Evolutionary conservation across 2,797 vertebrate genomes (phyloP), one percentile per base, ranked within the genome.

Genomic region (Anniella stebbinsi): DNA sequence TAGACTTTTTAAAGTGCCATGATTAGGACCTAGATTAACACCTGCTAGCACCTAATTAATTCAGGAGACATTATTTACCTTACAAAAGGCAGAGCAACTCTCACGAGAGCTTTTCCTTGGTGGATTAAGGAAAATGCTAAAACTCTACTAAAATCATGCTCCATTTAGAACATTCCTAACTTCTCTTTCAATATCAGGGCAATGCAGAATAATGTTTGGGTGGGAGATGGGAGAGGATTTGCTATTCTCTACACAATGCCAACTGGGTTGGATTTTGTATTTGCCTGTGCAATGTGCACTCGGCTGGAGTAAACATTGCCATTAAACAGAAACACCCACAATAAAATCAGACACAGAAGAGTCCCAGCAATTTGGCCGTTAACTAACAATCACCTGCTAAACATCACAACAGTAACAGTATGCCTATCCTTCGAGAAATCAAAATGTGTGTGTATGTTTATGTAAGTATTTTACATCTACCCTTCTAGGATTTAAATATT

Each of bases 241-340:
- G 15, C 28, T 87, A 45, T 76, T 67, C 63, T 69, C 66, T 69
- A n/a, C 25, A 45, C 8, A 73, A 30, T 41, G 51, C 11, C 69
- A 73, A 45, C 57, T 17, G n/a, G n/a, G 38, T 45, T 60, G 25
- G 57, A 38, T 76, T 41, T 1, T 73, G 57, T 15, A 18, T 84
- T 30, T 89, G 60, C 10, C 41, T 3, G 2, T 41, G 63, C 73
- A 77, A 67, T 1, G 21, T 66, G 38, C 33, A 23, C n/a, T 54
- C n/a, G 2, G 23, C 41, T 88, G 76, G 38, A 75, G 60, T 54
- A 67, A 84, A 66, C 41, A 84, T 21, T 51, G 13, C 3, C 23
- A 84, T 66, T 76, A 67, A 89, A 75, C 12, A 84, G 15, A 7
- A 89, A 76, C 60, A 84, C 41, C 60, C 33, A 89, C 41, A 38